Evolutionary conservation across 1,140 invertebrate species (phyloP).

Genomic region (Zophobas atratus): DNA sequence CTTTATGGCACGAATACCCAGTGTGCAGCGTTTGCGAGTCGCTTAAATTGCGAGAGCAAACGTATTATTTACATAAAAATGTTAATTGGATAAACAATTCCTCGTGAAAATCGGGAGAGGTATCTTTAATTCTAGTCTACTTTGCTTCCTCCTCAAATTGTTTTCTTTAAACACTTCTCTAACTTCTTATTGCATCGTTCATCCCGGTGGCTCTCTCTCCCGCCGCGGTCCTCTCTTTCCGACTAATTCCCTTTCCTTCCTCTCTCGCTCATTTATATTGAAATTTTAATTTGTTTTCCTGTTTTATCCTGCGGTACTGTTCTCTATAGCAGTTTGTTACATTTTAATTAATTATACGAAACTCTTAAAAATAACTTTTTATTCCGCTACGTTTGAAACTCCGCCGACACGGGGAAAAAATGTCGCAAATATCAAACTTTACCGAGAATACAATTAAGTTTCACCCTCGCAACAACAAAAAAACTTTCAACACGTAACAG

Average conservation of each 20-base stretch:
- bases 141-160: conserved; percentile 58
- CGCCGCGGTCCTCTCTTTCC: conserved; percentile 45
- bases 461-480: background rate
- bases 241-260: conserved; percentile 48
- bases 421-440: conserved; percentile 38
- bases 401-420: conserved; percentile 16
- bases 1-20: too few relatives aligned
- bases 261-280: conserved; percentile 53
- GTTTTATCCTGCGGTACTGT: conserved; percentile 48
- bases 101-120: conserved; percentile 44
- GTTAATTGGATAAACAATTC: conserved; percentile 57
- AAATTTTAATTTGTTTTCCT: conserved; percentile 58
- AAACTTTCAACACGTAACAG: conserved; percentile 15
- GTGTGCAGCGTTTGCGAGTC: background rate
- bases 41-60: conserved; percentile 21
- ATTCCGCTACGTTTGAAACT: conserved; percentile 34
- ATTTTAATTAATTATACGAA: conserved; percentile 60
- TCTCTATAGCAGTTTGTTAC: conserved; percentile 55
- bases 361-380: conserved; percentile 56
- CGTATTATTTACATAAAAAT: conserved; percentile 48
- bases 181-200: conserved; percentile 60
- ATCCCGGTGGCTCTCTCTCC: conserved; percentile 45
- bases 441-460: conserved; percentile 17
- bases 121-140: conserved; percentile 57
- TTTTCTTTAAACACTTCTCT: conserved; percentile 60